Conservation (phyloP, 53 echinoderm and acorn worm genomes). For the Paracentrotus lividus region DNA sequence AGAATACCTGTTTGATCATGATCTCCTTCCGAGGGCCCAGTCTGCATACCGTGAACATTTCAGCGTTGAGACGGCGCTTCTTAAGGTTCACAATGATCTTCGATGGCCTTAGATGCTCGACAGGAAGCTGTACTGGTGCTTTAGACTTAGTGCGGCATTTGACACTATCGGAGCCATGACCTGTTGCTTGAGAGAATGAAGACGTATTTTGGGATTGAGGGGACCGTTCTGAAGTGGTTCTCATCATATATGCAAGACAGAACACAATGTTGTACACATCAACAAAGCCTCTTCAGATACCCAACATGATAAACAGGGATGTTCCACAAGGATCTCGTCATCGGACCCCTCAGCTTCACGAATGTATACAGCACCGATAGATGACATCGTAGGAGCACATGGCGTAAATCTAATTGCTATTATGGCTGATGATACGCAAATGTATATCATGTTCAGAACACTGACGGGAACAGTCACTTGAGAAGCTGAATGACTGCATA, state of each 20-base stretch:
- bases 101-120: too few relatives aligned
- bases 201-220: constrained; percentile 38
- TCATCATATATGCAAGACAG: constrained; percentile 45
- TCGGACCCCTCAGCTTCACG: constrained; percentile 64
- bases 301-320: neutral
- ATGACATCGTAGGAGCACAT: constrained; percentile 28
- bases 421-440: too few relatives aligned
- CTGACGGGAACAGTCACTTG: neutral
- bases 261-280: constrained; percentile 55
- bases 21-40: constrained; percentile 13
- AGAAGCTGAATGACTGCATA: neutral
- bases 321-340: constrained; percentile 64
- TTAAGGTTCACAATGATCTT: constrained; percentile 6
- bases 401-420: too few relatives aligned
- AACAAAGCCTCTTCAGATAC: constrained; percentile 2
- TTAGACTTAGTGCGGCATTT: too few relatives aligned
- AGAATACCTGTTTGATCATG: constrained; percentile 3
- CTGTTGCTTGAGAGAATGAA: constrained; percentile 51
- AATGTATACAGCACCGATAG: constrained; percentile 51
- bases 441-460: too few relatives aligned
- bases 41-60: constrained; percentile 12
- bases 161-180: too few relatives aligned
- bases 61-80: constrained; percentile 63
- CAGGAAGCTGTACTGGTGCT: too few relatives aligned
- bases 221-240: constrained; percentile 62